Percentiles rank a stretch among this genome's conserved stretches.
Evolutionary conservation across 2,888 invertebrate species (phyloP).

Genomic region (Caenorhabditis sp.): DNA sequence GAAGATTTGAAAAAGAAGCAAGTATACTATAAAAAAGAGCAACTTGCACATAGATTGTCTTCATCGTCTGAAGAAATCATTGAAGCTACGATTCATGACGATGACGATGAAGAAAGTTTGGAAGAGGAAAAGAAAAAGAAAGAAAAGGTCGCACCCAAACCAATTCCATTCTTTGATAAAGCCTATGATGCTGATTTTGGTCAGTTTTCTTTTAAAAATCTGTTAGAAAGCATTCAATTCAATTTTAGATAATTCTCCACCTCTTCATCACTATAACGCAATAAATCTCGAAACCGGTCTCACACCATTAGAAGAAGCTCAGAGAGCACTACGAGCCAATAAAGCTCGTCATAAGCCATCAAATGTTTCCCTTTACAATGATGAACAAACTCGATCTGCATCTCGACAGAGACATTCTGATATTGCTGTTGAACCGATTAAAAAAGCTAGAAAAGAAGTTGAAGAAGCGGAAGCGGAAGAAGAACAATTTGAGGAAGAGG

Average conservation of each 20-base stretch:
- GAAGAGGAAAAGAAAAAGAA: slow-evolving; percentile 19
- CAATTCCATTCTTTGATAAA: slow-evolving; percentile 26
- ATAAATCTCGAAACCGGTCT: slow-evolving; percentile 10
- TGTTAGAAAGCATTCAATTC: too few relatives aligned
- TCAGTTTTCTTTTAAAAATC: too few relatives aligned
- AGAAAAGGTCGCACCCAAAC: slow-evolving; percentile 16
- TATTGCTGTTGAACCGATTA: background rate
- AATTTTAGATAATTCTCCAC: slow-evolving; percentile 28
- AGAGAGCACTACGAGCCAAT: slow-evolving; percentile 39
- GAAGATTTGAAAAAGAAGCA: slow-evolving; percentile 11
- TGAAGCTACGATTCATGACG: slow-evolving; percentile 48
- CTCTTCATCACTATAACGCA: slow-evolving; percentile 34
- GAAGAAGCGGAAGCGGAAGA: slow-evolving; percentile 5
- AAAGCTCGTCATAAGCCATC: slow-evolving; percentile 36
- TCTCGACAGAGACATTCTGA: slow-evolving; percentile 23
- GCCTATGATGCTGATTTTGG: slow-evolving; percentile 31
- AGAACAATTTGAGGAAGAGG: slow-evolving; percentile 14
- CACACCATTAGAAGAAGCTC: slow-evolving; percentile 41
- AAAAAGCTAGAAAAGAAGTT: background rate
- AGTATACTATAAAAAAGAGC: slow-evolving; percentile 30
- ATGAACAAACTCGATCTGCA: slow-evolving; percentile 10
- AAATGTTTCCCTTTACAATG: slow-evolving; percentile 14
- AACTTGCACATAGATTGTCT: slow-evolving; percentile 39
- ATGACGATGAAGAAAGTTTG: slow-evolving; percentile 25
- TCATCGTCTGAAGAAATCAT: slow-evolving; percentile 55